Conservation (phyloP, 1,140 invertebrate genomes). For the Drosophila tsacasi region DNA sequence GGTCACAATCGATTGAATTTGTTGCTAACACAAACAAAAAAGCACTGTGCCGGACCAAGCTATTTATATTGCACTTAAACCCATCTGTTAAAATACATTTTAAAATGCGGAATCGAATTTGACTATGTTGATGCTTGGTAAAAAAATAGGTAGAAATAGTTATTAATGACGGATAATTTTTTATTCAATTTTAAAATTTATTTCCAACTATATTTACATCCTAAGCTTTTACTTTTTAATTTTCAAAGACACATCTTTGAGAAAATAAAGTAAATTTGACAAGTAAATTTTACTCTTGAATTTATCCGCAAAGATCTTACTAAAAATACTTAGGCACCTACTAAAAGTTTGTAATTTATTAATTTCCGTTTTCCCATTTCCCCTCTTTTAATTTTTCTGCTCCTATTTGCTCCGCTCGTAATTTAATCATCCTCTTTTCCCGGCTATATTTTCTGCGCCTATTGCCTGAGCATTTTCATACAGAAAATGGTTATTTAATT, state of each 20-base stretch:
- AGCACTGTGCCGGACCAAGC: not conserved
- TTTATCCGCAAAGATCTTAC: not conserved
- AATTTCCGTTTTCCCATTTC: not conserved
- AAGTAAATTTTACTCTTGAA: not conserved
- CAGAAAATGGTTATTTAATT: constrained; percentile 44
- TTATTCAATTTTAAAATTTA: not conserved
- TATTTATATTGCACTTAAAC: constrained; percentile 16
- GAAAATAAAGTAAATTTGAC: not conserved
- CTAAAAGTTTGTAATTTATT: constrained; percentile 1
- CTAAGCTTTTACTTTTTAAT: not conserved
- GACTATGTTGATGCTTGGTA: no score
- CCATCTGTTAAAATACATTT: constrained; percentile 2
- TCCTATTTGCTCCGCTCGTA: not conserved
- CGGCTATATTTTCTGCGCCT: constrained; percentile 14
- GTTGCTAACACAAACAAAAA: constrained; percentile 21
- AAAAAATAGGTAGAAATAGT: not conserved
- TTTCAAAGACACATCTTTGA: not conserved
- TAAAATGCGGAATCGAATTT: not conserved
- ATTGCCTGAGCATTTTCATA: constrained; percentile 9
- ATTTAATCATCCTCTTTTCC: constrained; percentile 7
- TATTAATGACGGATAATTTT: not conserved
- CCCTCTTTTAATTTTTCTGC: not conserved
- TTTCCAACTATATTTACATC: not conserved
- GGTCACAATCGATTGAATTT: constrained; percentile 42
- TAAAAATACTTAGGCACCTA: not conserved